phyloP scores from a whole-genome alignment of 2,797 vertebrate species.

The Helicolenus hilgendorfi region DNA sequence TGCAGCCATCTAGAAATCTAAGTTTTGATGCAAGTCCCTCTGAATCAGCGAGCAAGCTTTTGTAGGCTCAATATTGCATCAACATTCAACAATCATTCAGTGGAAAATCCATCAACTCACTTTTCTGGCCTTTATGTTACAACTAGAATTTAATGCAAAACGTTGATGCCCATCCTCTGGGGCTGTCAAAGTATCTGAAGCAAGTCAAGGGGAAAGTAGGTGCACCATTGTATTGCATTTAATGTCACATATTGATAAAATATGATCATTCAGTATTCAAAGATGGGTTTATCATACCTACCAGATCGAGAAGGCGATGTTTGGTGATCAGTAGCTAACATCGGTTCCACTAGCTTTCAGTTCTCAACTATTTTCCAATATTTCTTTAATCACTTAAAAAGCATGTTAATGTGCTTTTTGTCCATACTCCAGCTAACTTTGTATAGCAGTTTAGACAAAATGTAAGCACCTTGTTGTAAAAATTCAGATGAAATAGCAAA shows the following conservation, averaged over 20 bases:
- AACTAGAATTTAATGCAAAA: background rate
- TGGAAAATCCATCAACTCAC: background rate
- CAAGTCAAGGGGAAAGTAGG: background rate
- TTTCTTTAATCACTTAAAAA: background rate
- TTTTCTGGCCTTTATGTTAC: background rate
- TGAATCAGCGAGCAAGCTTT: background rate
- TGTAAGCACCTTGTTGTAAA: background rate
- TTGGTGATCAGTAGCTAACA: background rate
- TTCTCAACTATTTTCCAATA: background rate
- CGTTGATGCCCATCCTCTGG: background rate
- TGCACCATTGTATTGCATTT: no score
- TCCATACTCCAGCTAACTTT: background rate
- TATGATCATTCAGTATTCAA: background rate
- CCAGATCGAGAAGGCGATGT: background rate
- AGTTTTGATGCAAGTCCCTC: background rate
- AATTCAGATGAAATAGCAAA: background rate
- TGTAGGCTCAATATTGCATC: background rate
- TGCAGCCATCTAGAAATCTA: background rate
- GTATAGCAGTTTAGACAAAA: background rate
- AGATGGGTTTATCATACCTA: background rate
- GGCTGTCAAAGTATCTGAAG: background rate
- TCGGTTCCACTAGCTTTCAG: background rate
- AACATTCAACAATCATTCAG: background rate
- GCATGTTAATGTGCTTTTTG: background rate
- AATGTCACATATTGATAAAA: background rate